Base-by-base conservation (phyloP, 2,113 vertebrate genomes). In the Ceyx melanurus region DNA sequence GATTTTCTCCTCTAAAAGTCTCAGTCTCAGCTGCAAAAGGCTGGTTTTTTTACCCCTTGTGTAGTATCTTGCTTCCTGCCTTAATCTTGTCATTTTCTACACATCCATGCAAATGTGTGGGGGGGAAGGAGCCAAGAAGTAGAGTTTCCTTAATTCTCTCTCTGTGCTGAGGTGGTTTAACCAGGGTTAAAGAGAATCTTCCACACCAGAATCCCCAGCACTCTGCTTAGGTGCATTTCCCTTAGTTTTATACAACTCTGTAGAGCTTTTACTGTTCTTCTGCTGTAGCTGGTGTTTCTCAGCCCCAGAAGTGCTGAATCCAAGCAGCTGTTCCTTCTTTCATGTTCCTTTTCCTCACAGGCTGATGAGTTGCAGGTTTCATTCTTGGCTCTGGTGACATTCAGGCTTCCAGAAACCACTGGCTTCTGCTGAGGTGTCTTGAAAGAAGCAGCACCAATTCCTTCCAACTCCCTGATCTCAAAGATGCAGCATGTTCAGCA, bases 331-430 rank as follows among this genome's bases (percentile, higher is more conserved):
- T 71, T 90, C 13, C n/a, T 79, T 26, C 46, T 89, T 57, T 17
- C 0, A 0, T 8, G 0, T 90, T 86, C 88, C 88, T 92, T 53
- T 91, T 78, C 70, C 50, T 74, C 82, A 72, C 76, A 45, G 77
- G 48, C 73, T 82, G 68, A 95, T 53, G 68, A 76, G 83, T 46
- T 57, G 61, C 83, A 93, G 90, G 26, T 90, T 74, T 57, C 68
- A 13, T 95, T 89, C 81, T 79, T 95, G 93, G 77, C 66, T 86
- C 35, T 80, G 48, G 3, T 73, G 78, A 56, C 48, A 62, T 2
- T 54, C 40, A 61, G 72, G 28, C 68, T 93, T 56, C 35, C 40
- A 0, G 0, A 78, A 88, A 86, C 77, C 2, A 0, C 54, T 53
- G 76, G 17, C 70, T 83, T 68, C 62, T 89, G 48, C 77, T 68